A percentile compares a stretch with the other conserved stretches of the same genome.
Evolutionary conservation across 2,888 invertebrate genomes (phyloP).

Genomic region (Dorcus hopei): DNA sequence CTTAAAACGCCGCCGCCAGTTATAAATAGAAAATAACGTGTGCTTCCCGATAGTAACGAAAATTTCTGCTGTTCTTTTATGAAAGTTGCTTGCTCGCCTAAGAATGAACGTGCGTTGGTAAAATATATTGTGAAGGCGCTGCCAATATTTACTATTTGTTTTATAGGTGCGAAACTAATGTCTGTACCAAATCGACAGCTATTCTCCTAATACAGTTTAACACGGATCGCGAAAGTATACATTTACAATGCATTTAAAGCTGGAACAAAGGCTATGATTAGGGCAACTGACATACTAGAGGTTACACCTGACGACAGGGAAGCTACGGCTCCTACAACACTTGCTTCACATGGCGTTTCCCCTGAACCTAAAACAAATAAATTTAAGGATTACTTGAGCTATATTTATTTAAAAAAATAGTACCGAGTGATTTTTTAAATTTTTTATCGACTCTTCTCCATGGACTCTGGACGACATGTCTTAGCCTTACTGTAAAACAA

Average conservation of each 20-base stretch:
- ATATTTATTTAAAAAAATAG: too few species aligned
- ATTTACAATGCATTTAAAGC: slow-evolving; percentile 35
- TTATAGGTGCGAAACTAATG: background rate
- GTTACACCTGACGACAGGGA: slow-evolving; percentile 11
- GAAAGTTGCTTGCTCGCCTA: too few species aligned
- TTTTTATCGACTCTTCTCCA: too few species aligned
- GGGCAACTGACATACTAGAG: slow-evolving; percentile 17
- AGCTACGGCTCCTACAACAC: slow-evolving; percentile 33
- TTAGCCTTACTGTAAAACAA: too few species aligned
- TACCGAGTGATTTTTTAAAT: too few species aligned
- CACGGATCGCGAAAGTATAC: slow-evolving; percentile 2
- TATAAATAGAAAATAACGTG: too few species aligned
- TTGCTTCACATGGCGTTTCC: slow-evolving; percentile 43
- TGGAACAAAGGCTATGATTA: slow-evolving; percentile 28
- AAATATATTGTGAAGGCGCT: background rate
- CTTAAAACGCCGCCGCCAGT: too few species aligned
- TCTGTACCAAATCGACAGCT: background rate
- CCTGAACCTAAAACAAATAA: slow-evolving; percentile 40
- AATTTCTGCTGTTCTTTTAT: too few species aligned
- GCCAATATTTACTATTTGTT: background rate
- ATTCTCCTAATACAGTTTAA: background rate
- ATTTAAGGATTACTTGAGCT: too few species aligned
- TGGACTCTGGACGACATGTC: too few species aligned
- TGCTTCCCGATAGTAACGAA: too few species aligned
- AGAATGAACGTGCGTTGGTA: too few species aligned